A percentile compares a stretch with the other conserved stretches of the same genome.
Conservation (phyloP, 2,113 vertebrate species). For the Calyptommatus sinebrachiatus region DNA sequence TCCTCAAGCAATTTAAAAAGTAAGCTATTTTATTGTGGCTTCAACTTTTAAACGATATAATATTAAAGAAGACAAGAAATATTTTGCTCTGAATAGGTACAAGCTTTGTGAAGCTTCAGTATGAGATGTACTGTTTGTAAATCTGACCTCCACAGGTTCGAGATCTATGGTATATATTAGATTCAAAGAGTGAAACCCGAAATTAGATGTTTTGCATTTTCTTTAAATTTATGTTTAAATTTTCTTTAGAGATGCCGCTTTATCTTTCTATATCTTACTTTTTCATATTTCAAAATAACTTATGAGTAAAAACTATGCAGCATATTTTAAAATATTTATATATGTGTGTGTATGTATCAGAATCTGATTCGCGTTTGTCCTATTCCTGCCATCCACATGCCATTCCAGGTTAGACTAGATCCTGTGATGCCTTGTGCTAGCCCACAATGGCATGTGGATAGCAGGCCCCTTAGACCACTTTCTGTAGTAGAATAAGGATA, state of each 20-base stretch:
- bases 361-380: too few relatives aligned
- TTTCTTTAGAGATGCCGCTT: not conserved
- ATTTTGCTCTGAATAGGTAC: not conserved
- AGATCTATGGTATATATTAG: not conserved
- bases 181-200: not conserved
- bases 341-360: too few relatives aligned
- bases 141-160: slow-evolving; percentile 1
- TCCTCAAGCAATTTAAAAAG: slow-evolving; percentile 98
- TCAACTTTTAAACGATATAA: not conserved
- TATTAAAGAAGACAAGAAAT: not conserved
- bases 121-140: not conserved
- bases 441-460: too few relatives aligned
- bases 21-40: slow-evolving; percentile 69
- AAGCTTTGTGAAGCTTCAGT: slow-evolving; percentile 4
- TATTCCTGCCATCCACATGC: too few relatives aligned
- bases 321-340: too few relatives aligned
- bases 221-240: slow-evolving; percentile 2
- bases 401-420: too few relatives aligned
- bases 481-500: too few relatives aligned
- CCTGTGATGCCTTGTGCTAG: too few relatives aligned
- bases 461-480: too few relatives aligned
- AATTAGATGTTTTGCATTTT: not conserved
- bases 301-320: not conserved
- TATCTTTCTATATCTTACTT: slow-evolving; percentile 15
- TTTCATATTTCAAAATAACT: not conserved